A percentile compares a stretch with the other conserved stretches of the same genome.
These are phyloP conservation scores for Ophonus ardosiacus DNA, from an alignment of 2,888 invertebrate species.

Conservation along the genomic window DNA sequence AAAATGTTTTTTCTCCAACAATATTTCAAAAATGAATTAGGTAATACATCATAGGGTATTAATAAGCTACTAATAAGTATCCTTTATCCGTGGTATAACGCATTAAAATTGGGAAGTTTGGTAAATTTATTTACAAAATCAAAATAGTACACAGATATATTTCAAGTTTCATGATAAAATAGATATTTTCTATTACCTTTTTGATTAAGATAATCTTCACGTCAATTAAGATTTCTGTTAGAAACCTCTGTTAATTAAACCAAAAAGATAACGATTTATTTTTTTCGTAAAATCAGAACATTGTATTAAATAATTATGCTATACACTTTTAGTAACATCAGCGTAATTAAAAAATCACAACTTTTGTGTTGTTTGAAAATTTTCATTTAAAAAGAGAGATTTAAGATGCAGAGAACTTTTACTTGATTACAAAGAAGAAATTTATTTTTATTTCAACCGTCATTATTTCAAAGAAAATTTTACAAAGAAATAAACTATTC, in stretches of 20 bases:
- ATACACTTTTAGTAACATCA: background rate
- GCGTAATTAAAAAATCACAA: slow-evolving; percentile 1
- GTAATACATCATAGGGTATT: no score
- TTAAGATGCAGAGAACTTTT: slow-evolving; percentile 1
- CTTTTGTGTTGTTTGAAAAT: slow-evolving; percentile 14
- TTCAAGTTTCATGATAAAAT: no score
- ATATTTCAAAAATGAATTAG: no score
- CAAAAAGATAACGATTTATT: background rate
- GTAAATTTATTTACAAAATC: no score
- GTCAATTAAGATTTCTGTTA: background rate
- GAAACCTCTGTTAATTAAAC: background rate
- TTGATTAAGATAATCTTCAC: no score
- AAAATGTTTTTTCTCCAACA: no score
- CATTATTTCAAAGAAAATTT: background rate
- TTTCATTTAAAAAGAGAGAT: slow-evolving; percentile 9
- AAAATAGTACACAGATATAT: no score
- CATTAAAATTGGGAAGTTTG: no score
- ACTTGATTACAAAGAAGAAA: slow-evolving; percentile 4
- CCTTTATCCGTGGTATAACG: no score
- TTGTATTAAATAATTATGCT: background rate
- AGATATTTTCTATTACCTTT: no score
- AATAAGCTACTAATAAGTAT: no score
- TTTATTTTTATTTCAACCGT: background rate
- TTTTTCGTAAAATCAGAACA: background rate
- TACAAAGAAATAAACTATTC: background rate